Evolutionary conservation across 2,113 vertebrate species (phyloP), one percentile per base, ranked within the genome.

Genomic region (Otis tarda): DNA sequence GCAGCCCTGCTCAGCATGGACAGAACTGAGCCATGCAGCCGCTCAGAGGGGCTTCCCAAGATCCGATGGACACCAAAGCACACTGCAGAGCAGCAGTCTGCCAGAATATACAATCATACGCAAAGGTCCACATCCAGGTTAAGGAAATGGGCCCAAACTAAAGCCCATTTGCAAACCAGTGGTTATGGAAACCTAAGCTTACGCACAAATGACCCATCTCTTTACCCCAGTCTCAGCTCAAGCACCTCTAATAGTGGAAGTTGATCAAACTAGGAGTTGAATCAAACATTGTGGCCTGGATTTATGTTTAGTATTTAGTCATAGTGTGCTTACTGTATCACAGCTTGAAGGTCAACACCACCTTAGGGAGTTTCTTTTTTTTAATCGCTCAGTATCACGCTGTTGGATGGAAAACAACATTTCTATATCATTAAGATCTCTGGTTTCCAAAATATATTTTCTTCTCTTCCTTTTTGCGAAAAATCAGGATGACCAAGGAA

Each of bases 131-230:
- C 1, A 1, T 57, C 45, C 37, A 33, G 25, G 23, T 68, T 21
- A 64, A 81, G 28, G 43, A 90, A 91, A 83, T 43, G 67, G 39
- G 37, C 43, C 23, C 31, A 88, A 95, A 90, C 10, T 25, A 81
- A 93, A 90, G 55, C 21, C 14, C 23, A 49, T 75, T 90, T 63
- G 35, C 60, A 89, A 81, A 57, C 8, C 12, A 6, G 27, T 14
- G 50, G 19, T 20, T 61, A 31, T 57, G n/a, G 43, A 89, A 93
- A 93, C 83, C 15, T 39, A 73, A 57, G 15, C 12, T 71, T 45
- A 39, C 0, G 0, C 0, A 0, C 10, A 81, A 86, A 74, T 27
- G 28, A 76, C 14, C 82, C 20, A n/a, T 37, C 14, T 52, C 56
- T 83, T 85, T 80, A 52, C 28, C 14, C 27, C 28, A 67, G 41